Base-by-base conservation (phyloP, 2,888 invertebrate genomes). In the Macaria notata region DNA sequence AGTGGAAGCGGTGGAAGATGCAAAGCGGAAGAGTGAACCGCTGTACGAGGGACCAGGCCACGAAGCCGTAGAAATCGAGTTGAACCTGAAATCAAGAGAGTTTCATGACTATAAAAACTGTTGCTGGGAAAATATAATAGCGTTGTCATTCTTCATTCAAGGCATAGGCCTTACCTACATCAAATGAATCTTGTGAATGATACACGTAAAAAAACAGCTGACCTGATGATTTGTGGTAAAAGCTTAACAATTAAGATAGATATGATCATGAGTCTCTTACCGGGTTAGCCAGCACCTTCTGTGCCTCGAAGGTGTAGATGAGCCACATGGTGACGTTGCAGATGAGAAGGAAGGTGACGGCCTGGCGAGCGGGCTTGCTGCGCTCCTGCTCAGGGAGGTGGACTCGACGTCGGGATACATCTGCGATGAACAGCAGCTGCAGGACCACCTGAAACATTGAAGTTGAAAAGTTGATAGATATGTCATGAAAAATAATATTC, bases 271-370 rank as follows among this genome's bases (percentile, higher is more conserved):
- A 19, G 19, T 19, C 19, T 19, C 92, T 89, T 83, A 96, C 97
- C 66, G 98, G 98, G 90, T 98, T 98, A 69, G 97, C 97, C 75
- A 96, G 95, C 62, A 98, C 97, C 89, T 98, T 98, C 88, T 97
- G 97, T 69, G 96, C 96, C 88, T 98, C 98, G 79, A 98, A 98
- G 43, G 98, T 98, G 87, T 98, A 97, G 76, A 98, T 97, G 66
- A 98, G 95, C 96, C 98, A 98, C 96, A 98, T 96, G 72, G 98
- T 98, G 70, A 98, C 95, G 86, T 98, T 98, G 89, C 97, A 97
- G 80, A 98, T 98, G 61, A 98, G 94, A 62, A 98, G 92, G 93
- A 98, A 98, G 62, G 98, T 98, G 64, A 99, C 98, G 61, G 98
- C 96, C 83, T 98, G 98, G 59, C 98, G 95, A 1, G 98, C 98